Evolutionary conservation across 2,888 invertebrate genomes (phyloP).

Genomic region (Spodoptera littoralis): DNA sequence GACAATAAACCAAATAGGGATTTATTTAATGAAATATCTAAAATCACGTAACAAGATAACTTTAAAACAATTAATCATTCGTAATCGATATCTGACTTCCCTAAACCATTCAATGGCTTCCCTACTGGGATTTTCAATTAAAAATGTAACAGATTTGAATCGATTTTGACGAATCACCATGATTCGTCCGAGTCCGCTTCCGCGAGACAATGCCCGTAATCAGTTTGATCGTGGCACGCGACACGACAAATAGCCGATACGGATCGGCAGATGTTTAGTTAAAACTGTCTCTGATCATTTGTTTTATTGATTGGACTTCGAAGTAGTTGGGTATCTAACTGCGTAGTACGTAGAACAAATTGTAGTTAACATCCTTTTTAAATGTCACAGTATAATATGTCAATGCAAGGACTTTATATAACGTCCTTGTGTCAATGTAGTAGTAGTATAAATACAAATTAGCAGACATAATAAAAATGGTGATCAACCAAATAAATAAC

Average conservation of each 20-base stretch:
- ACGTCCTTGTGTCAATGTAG: no score
- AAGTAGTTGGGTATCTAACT: not conserved
- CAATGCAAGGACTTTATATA: no score
- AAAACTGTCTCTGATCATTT: conserved; percentile 47
- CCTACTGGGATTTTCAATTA: conserved; percentile 72
- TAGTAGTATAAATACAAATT: no score
- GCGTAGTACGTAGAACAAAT: not conserved
- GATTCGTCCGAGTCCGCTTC: conserved; percentile 66
- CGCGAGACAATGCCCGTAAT: conserved; percentile 75
- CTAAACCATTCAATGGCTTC: conserved; percentile 59
- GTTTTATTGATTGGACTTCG: conserved; percentile 45
- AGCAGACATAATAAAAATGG: no score
- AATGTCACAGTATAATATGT: no score
- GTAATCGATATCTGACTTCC: conserved; percentile 71
- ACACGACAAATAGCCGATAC: conserved; percentile 76
- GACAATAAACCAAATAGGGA: not conserved
- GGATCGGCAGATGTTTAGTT: conserved; percentile 76
- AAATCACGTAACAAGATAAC: conserved; percentile 53
- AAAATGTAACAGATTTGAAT: conserved; percentile 77
- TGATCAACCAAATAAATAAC: no score
- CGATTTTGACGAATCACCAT: conserved; percentile 81
- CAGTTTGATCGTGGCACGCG: conserved; percentile 74
- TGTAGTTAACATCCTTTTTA: no score
- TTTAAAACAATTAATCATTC: conserved; percentile 72
- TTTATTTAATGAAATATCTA: not conserved